Evolutionary conservation across 92 coral and sea anemone genomes (phyloP).

Genomic region (Zoanthus solanderi): DNA sequence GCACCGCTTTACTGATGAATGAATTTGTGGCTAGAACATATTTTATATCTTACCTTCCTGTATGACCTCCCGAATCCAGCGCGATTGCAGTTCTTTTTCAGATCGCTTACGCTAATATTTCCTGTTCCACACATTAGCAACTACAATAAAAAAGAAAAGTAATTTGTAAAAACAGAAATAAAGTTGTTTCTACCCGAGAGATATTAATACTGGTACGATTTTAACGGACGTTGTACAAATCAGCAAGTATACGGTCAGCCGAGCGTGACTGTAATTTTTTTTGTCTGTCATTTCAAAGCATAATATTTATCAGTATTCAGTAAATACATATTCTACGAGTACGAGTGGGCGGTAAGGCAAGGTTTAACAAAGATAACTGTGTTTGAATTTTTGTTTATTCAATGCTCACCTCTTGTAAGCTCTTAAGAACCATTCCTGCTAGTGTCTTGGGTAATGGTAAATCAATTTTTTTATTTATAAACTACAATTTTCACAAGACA

Average conservation of each 20-base stretch:
- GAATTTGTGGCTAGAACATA: background rate
- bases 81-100: slow-evolving; percentile 73
- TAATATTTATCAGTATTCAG: no score
- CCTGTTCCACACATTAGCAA: slow-evolving; percentile 98
- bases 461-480: no score
- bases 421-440: no score
- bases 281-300: background rate
- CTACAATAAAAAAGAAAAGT: slow-evolving; percentile 44
- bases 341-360: no score
- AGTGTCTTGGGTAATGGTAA: no score
- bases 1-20: no score
- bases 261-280: background rate
- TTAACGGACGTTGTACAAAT: background rate
- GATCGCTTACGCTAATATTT: slow-evolving; percentile 86
- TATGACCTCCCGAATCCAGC: slow-evolving; percentile 46
- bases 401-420: no score
- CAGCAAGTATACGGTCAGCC: background rate
- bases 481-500: background rate
- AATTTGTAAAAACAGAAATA: background rate
- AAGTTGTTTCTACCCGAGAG: no score
- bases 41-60: slow-evolving; percentile 70
- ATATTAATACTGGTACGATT: background rate
- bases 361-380: no score
- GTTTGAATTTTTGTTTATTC: no score
- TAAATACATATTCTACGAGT: no score